phyloP scores from a whole-genome alignment of 2,888 invertebrate genomes.

The Tanypteryx hageni region DNA sequence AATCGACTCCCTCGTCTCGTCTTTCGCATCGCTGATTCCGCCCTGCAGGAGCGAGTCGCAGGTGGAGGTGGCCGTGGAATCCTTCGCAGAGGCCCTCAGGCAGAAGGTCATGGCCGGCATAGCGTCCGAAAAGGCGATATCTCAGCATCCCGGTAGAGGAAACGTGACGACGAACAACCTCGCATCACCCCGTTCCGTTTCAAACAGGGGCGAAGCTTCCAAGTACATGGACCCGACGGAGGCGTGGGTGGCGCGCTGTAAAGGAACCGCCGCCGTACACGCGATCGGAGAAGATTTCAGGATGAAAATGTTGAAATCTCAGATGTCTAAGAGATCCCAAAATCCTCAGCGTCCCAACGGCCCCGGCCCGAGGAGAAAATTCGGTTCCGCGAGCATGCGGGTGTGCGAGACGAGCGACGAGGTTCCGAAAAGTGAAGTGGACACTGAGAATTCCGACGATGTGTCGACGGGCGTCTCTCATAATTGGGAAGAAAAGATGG shows the following conservation, averaged over 20 bases:
- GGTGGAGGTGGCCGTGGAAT: not conserved
- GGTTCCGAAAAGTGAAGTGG: not conserved
- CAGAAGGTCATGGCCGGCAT: not conserved
- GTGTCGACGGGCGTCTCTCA: too few relatives aligned
- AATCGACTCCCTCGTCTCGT: conserved; percentile 18
- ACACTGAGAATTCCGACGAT: not conserved
- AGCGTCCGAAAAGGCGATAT: not conserved
- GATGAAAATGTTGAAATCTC: not conserved
- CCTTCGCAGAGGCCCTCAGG: conserved; percentile 26
- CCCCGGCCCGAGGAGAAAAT: not conserved
- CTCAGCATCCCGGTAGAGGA: not conserved
- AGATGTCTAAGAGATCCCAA: not conserved
- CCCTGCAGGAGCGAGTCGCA: conserved; percentile 23
- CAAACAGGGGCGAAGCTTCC: not conserved
- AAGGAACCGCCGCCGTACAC: not conserved
- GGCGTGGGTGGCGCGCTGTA: conserved; percentile 6
- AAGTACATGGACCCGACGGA: conserved; percentile 4
- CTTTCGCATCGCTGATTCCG: conserved; percentile 26
- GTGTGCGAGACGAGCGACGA: too few relatives aligned
- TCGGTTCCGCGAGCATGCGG: not conserved
- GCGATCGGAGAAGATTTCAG: not conserved
- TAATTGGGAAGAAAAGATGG: too few relatives aligned
- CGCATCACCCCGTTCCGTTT: not conserved
- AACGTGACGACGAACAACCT: too few relatives aligned
- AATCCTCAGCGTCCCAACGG: too few relatives aligned